Evolutionary conservation across 2,113 vertebrate genomes (phyloP), one percentile per base, ranked within the genome.

Genomic region (Martes martes): DNA sequence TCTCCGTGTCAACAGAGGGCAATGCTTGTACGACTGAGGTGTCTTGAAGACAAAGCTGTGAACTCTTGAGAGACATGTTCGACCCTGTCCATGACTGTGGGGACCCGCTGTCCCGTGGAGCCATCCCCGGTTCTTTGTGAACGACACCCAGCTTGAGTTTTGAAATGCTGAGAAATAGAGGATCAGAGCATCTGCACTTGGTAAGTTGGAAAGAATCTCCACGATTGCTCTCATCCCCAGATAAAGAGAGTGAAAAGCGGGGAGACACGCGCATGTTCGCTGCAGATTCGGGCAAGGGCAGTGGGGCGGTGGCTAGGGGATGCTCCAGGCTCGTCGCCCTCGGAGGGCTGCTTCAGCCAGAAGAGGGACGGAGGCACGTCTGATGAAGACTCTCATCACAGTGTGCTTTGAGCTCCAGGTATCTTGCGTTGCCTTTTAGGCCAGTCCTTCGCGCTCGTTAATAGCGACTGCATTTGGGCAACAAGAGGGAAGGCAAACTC

Each of bases 291-390:
- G 45, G 86, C 26, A 73, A 61, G 52, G 59, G 63, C 11, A 9
- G 7, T 2, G 7, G 45, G 42, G 26, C 28, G 23, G 23, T 2
- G 24, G 36, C 28, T 36, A 28, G n/a, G 23, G 6, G 47, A 26
- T 8, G 55, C 28, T 18, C 4, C 23, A n/a, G 36, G 57, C 80
- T 28, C 13, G 11, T 94, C 65, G 55, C 92, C 91, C 73, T n/a
- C 11, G 95, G 13, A 95, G 18, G 1, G 2, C 19, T 96, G 21
- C 39, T 95, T 91, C 98, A 50, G 92, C 89, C n/a, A 0, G 52
- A 96, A 98, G 65, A 96, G 78, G 98, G 98, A 98, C 87, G 89
- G 97, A 97, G 96, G 91, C 19, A 50, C 69, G 97, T 94, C 92
- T 71, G 85, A 97, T 85, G 94, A 95, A 92, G 95, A 79, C 92